Conservation (phyloP, 2,888 invertebrate genomes). For the Pristionchus japonicus region DNA sequence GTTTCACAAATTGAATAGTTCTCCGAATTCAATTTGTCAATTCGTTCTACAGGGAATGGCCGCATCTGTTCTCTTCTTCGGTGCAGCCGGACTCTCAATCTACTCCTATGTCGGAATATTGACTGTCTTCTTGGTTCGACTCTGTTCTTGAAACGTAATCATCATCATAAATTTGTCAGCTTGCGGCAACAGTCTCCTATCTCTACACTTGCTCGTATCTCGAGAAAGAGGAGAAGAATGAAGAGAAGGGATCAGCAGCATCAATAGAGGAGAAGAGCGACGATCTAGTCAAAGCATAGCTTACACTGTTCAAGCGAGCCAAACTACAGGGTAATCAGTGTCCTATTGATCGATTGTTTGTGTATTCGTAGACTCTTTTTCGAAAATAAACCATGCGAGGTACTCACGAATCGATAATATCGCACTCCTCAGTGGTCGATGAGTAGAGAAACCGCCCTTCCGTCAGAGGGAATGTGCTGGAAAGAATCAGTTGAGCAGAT, state of each 20-base stretch:
- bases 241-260: neutral
- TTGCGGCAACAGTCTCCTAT: neutral
- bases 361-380: neutral
- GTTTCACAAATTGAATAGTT: neutral
- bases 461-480: neutral
- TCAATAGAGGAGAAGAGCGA: neutral
- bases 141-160: neutral
- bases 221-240: neutral
- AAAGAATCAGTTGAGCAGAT: too few relatives aligned
- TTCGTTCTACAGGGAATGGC: conserved; percentile 16
- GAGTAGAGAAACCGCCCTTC: conserved; percentile 14
- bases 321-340: neutral
- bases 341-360: neutral
- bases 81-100: neutral
- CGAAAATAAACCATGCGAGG: neutral
- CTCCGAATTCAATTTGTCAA: neutral
- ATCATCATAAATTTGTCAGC: neutral
- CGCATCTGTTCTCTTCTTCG: neutral
- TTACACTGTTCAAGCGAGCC: neutral
- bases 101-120: conserved; percentile 17
- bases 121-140: neutral
- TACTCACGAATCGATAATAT: conserved; percentile 28
- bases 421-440: neutral
- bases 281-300: neutral
- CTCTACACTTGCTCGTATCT: conserved; percentile 9